These are phyloP conservation scores for Lophotriccus pileatus DNA, from an alignment of 2,797 vertebrate species.

Conservation along the genomic window DNA sequence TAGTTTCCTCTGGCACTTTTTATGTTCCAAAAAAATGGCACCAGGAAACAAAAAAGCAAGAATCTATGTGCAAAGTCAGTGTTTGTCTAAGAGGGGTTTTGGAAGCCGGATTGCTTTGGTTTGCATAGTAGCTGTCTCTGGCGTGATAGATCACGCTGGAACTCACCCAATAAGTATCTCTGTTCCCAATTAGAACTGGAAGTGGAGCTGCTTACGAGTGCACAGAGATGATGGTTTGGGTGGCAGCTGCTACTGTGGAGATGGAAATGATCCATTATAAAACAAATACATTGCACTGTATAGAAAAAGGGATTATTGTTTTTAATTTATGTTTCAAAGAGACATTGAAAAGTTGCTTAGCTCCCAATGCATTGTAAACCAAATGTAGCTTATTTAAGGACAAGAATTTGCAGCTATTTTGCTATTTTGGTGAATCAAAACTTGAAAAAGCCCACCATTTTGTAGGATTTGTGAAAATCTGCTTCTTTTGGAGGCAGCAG, in stretches of 20 bases:
- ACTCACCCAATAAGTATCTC: slow-evolving; percentile 78
- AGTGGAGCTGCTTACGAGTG: slow-evolving; percentile 70
- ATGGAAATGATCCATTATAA: slow-evolving; percentile 74
- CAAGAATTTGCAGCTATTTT: neutral
- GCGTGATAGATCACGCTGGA: slow-evolving; percentile 78
- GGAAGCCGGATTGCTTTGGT: slow-evolving; percentile 72
- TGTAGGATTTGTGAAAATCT: slow-evolving; percentile 17
- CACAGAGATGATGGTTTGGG: slow-evolving; percentile 72
- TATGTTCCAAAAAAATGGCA: neutral
- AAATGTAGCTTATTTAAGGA: slow-evolving; percentile 6
- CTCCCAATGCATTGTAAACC: neutral
- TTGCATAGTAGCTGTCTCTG: slow-evolving; percentile 78
- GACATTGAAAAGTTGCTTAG: slow-evolving; percentile 43
- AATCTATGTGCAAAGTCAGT: slow-evolving; percentile 68
- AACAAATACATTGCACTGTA: slow-evolving; percentile 56
- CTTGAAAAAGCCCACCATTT: slow-evolving; percentile 28
- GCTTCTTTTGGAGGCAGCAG: neutral
- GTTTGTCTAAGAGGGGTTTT: slow-evolving; percentile 75
- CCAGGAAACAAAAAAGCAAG: neutral
- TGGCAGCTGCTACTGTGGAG: slow-evolving; percentile 78
- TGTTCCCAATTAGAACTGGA: slow-evolving; percentile 80
- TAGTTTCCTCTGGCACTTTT: slow-evolving; percentile 11
- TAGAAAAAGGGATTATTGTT: slow-evolving; percentile 45
- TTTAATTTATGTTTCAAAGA: slow-evolving; percentile 56
- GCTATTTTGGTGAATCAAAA: neutral